A percentile compares a stretch with the other conserved stretches of the same genome.
phyloP scores from a whole-genome alignment of 2,888 invertebrate species.

The Papilio gigon region DNA sequence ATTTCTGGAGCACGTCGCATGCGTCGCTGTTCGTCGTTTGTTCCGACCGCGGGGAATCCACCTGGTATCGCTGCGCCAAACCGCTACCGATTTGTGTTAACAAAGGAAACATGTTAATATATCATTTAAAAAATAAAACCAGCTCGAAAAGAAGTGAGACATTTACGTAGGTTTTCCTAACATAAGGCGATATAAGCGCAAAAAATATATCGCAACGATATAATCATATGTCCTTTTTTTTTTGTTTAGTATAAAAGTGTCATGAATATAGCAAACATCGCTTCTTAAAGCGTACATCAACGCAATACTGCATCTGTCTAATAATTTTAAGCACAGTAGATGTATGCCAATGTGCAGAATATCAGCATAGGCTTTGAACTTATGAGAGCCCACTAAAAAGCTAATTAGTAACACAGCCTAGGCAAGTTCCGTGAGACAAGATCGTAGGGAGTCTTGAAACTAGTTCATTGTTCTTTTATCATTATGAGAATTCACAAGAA shows the following conservation, averaged over 20 bases:
- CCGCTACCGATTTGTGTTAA: constrained; percentile 42
- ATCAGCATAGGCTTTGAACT: background rate
- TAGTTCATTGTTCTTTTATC: background rate
- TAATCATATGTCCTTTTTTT: too few relatives aligned
- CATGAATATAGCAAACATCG: too few relatives aligned
- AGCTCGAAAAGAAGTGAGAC: background rate
- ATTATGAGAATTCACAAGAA: background rate
- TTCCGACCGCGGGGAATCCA: constrained; percentile 27
- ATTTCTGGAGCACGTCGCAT: constrained; percentile 26
- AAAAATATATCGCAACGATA: too few relatives aligned
- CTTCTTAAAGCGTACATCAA: too few relatives aligned
- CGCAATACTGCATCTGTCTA: too few relatives aligned
- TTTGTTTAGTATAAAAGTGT: too few relatives aligned
- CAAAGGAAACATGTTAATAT: constrained; percentile 1
- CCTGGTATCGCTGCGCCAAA: constrained; percentile 24
- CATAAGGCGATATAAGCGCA: background rate
- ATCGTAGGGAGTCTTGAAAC: background rate
- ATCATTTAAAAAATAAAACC: background rate
- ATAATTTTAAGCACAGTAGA: too few relatives aligned
- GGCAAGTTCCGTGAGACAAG: background rate
- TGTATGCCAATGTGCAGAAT: background rate
- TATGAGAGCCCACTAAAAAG: background rate
- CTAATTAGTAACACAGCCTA: constrained; percentile 1
- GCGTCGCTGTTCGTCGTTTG: background rate
- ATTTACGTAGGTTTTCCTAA: background rate